phyloP scores from a whole-genome alignment of 2,888 invertebrate species.

The Eustalomyia histrio region DNA sequence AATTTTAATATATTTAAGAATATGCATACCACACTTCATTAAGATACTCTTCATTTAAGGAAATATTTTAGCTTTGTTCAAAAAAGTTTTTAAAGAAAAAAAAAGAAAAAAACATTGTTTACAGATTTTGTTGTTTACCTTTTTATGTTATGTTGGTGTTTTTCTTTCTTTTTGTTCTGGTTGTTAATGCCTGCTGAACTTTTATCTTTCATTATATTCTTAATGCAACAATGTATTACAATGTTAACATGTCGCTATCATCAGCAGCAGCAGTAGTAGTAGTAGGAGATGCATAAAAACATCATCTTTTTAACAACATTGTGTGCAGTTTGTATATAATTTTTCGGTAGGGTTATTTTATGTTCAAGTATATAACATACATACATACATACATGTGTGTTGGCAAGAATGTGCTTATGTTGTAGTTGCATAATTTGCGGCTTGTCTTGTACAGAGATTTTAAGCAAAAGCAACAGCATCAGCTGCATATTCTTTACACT shows the following conservation, averaged over 20 bases:
- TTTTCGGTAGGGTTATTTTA: slow-evolving; percentile 4
- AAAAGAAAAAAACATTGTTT: slow-evolving; percentile 37
- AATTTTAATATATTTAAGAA: slow-evolving; percentile 40
- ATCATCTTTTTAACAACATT: slow-evolving; percentile 37
- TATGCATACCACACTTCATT: slow-evolving; percentile 46
- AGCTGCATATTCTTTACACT: slow-evolving; percentile 49
- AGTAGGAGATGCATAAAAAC: slow-evolving; percentile 55
- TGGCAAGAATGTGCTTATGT: slow-evolving; percentile 44
- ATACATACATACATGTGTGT: neutral
- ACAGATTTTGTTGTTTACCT: slow-evolving; percentile 56
- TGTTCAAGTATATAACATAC: neutral
- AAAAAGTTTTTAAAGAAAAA: slow-evolving; percentile 27
- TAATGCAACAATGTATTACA: slow-evolving; percentile 64
- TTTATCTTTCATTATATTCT: slow-evolving; percentile 61
- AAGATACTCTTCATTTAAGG: slow-evolving; percentile 29
- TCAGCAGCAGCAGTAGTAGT: slow-evolving; percentile 55
- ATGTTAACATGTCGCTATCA: slow-evolving; percentile 65
- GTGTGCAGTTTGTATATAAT: slow-evolving; percentile 35
- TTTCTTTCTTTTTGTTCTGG: slow-evolving; percentile 6
- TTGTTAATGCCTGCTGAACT: slow-evolving; percentile 39
- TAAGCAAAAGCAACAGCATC: slow-evolving; percentile 55
- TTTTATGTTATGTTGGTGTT: slow-evolving; percentile 38
- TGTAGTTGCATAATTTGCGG: slow-evolving; percentile 63
- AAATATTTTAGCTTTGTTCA: slow-evolving; percentile 43
- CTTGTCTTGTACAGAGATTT: slow-evolving; percentile 61